These are phyloP conservation scores for Octodonta nipae DNA, from an alignment of 2,888 invertebrate species.

Conservation along the genomic window DNA sequence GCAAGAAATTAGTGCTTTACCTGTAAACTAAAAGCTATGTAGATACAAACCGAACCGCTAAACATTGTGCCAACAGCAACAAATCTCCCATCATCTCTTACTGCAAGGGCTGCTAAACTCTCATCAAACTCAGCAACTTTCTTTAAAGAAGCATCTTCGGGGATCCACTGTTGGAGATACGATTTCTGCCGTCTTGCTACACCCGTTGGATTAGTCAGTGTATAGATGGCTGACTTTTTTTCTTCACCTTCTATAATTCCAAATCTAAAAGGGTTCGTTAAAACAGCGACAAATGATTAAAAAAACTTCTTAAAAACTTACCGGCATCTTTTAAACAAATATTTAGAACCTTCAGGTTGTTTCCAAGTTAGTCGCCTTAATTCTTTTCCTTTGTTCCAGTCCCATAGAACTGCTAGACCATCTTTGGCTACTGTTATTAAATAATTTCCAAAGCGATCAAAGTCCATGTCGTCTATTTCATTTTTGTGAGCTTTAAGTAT, in stretches of 20 bases:
- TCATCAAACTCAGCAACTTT: conserved; percentile 52
- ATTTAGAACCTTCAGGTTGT: conserved; percentile 63
- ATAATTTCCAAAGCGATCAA: conserved; percentile 64
- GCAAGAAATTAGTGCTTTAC: conserved; percentile 31
- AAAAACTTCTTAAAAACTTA: conserved; percentile 31
- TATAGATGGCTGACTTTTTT: conserved; percentile 55
- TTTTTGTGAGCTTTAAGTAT: conserved; percentile 69
- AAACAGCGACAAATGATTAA: conserved; percentile 2
- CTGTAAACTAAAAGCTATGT: conserved; percentile 83
- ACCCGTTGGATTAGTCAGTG: conserved; percentile 66
- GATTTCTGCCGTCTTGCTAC: conserved; percentile 59
- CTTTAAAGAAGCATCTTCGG: conserved; percentile 44
- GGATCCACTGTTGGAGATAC: conserved; percentile 65
- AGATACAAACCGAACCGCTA: conserved; percentile 80
- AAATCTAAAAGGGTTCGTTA: conserved; percentile 39
- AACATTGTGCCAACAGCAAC: conserved; percentile 89
- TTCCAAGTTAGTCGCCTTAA: conserved; percentile 60
- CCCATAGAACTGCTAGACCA: conserved; percentile 72
- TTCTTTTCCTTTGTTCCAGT: conserved; percentile 50
- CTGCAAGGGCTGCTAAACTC: conserved; percentile 70
- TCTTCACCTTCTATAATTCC: conserved; percentile 57
- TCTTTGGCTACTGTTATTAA: conserved; percentile 81
- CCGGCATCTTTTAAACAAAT: conserved; percentile 71
- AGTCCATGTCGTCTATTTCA: conserved; percentile 90
- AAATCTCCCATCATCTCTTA: conserved; percentile 83